Evolutionary conservation across 2,797 vertebrate genomes (phyloP).

Genomic region (Nasua narica): DNA sequence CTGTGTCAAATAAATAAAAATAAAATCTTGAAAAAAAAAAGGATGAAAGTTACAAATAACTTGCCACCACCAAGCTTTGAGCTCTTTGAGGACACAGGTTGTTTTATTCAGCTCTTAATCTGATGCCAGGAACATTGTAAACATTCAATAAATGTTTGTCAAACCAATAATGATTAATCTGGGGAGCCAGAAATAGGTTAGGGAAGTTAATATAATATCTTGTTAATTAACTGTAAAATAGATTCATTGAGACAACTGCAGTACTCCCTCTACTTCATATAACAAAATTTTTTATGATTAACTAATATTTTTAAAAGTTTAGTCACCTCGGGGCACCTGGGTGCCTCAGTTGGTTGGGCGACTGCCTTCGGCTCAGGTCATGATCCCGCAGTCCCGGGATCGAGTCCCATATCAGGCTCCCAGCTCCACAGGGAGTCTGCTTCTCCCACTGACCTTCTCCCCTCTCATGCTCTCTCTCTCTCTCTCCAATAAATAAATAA

Average conservation of each 20-base stretch:
- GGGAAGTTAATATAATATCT: not conserved
- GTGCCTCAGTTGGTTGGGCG: too few species aligned
- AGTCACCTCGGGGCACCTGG: not conserved
- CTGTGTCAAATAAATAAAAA: too few species aligned
- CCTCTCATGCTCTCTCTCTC: too few species aligned
- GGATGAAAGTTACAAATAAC: slow-evolving; percentile 9
- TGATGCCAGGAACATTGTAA: not conserved
- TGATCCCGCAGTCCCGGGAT: too few species aligned
- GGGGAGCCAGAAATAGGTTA: not conserved
- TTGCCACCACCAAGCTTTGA: not conserved
- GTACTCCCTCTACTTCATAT: not conserved
- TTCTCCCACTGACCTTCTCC: too few species aligned
- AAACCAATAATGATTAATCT: not conserved
- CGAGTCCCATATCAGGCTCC: too few species aligned
- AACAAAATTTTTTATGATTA: slow-evolving; percentile 9
- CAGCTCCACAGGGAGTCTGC: too few species aligned
- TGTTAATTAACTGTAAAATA: slow-evolving; percentile 10
- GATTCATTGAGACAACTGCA: not conserved
- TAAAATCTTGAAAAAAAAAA: not conserved
- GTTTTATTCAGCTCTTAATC: not conserved
- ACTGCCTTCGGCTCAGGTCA: too few species aligned
- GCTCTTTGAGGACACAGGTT: not conserved
- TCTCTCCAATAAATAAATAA: too few species aligned
- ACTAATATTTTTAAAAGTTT: not conserved
- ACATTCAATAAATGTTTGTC: not conserved